phyloP scores from a whole-genome alignment of 2,113 vertebrate genomes.

The Cricetomys ansorgei region DNA sequence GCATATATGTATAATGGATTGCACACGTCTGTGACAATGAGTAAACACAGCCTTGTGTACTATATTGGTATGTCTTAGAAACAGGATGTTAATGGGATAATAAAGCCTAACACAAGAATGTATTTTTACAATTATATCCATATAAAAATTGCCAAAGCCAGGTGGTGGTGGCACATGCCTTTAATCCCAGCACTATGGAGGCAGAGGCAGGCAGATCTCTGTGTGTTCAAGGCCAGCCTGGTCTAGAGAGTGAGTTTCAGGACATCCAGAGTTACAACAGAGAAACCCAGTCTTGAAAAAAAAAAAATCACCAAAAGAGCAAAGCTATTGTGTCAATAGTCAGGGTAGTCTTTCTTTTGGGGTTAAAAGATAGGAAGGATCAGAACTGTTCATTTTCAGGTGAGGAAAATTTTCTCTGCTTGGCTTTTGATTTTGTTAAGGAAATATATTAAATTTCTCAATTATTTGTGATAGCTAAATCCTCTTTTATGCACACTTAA shows the following conservation, averaged over 20 bases:
- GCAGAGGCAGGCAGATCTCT: too few species aligned
- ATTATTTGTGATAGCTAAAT: background rate
- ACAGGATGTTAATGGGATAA: background rate
- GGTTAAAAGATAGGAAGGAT: background rate
- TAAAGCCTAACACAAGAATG: background rate
- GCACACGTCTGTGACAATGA: too few species aligned
- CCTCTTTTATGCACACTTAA: background rate
- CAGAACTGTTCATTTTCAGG: background rate
- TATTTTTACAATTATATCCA: background rate
- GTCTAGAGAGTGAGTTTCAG: too few species aligned
- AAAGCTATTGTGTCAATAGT: background rate
- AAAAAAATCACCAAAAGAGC: rapidly evolving
- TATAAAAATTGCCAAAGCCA: background rate
- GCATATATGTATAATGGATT: background rate
- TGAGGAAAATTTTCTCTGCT: background rate
- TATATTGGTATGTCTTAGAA: background rate
- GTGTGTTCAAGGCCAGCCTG: too few species aligned
- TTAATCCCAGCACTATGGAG: too few species aligned
- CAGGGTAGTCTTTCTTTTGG: background rate
- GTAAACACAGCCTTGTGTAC: too few species aligned
- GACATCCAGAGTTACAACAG: too few species aligned
- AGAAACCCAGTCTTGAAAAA: too few species aligned
- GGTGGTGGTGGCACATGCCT: too few species aligned
- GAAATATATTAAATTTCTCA: background rate
- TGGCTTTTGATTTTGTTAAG: background rate